Percentiles rank a stretch among this genome's conserved stretches.
Evolutionary conservation across 2,888 invertebrate genomes (phyloP).

Genomic region (Ormyrus thymus): DNA sequence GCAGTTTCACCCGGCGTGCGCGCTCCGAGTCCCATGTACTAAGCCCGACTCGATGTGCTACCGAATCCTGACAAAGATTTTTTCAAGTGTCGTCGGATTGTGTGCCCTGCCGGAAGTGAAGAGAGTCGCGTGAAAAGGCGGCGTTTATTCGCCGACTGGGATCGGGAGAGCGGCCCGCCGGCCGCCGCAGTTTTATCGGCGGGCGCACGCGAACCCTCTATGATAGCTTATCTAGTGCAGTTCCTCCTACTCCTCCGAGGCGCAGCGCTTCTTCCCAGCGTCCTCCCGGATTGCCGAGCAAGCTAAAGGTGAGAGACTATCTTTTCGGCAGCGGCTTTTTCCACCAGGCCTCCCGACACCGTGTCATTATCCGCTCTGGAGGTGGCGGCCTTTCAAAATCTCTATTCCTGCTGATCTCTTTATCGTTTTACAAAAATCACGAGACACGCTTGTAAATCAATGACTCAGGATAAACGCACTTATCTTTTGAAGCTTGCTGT

Average conservation of each 20-base stretch:
- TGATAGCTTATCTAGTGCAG: conserved; percentile 42
- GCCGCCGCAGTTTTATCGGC: conserved; percentile 23
- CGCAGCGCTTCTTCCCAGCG: not conserved
- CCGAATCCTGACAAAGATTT: not conserved
- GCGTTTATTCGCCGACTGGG: conserved; percentile 4
- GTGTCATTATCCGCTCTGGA: too few relatives aligned
- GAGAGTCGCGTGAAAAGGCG: conserved; percentile 30
- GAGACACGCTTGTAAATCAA: too few relatives aligned
- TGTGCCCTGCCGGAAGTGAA: not conserved
- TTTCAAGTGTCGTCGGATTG: not conserved
- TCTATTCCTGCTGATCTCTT: too few relatives aligned
- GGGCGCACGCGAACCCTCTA: conserved; percentile 32
- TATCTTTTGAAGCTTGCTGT: too few relatives aligned
- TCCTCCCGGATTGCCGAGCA: not conserved
- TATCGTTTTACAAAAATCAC: too few relatives aligned
- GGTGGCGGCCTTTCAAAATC: too few relatives aligned
- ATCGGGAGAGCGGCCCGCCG: conserved; percentile 1
- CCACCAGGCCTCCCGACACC: too few relatives aligned
- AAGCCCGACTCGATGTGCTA: not conserved
- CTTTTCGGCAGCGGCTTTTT: too few relatives aligned
- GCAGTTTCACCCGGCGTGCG: not conserved
- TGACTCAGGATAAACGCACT: too few relatives aligned
- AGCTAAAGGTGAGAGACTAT: conserved; percentile 6
- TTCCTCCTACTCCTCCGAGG: not conserved
- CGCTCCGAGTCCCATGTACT: not conserved